Conservation (phyloP, 1,140 invertebrate species). For the Hylyphantes graminicola region DNA sequence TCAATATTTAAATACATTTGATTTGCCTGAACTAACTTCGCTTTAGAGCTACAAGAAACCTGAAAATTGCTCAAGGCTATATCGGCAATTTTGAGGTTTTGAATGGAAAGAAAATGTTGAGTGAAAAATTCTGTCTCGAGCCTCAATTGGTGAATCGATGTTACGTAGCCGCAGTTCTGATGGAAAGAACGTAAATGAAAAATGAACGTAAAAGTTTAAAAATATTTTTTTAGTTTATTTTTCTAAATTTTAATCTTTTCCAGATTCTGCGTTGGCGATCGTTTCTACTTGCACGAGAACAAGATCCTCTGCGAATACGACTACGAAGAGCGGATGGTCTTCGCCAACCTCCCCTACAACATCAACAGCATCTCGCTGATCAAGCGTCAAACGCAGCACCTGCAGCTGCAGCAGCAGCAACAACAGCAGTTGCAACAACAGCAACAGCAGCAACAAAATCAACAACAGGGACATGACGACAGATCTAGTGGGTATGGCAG, state of each 20-base stretch:
- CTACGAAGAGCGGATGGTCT: constrained; percentile 90
- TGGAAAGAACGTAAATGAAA: no score
- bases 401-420: constrained; percentile 69
- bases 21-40: no score
- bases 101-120: no score
- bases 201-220: no score
- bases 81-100: no score
- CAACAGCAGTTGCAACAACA: constrained; percentile 16
- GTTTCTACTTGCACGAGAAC: constrained; percentile 92
- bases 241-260: constrained; percentile 63
- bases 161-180: no score
- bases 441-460: constrained; percentile 23
- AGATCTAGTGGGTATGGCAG: constrained; percentile 70
- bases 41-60: no score
- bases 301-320: constrained; percentile 95
- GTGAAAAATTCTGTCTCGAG: no score
- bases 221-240: not conserved
- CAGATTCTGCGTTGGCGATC: constrained; percentile 95
- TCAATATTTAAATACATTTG: no score
- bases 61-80: no score
- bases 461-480: constrained; percentile 66
- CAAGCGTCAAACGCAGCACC: constrained; percentile 60
- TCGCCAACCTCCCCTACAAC: constrained; percentile 81
- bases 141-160: no score
- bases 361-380: constrained; percentile 76